A percentile compares a stretch with the other conserved stretches of the same genome.
Conservation (phyloP, 2,113 vertebrate species). For the Mormyrus lacerda region DNA sequence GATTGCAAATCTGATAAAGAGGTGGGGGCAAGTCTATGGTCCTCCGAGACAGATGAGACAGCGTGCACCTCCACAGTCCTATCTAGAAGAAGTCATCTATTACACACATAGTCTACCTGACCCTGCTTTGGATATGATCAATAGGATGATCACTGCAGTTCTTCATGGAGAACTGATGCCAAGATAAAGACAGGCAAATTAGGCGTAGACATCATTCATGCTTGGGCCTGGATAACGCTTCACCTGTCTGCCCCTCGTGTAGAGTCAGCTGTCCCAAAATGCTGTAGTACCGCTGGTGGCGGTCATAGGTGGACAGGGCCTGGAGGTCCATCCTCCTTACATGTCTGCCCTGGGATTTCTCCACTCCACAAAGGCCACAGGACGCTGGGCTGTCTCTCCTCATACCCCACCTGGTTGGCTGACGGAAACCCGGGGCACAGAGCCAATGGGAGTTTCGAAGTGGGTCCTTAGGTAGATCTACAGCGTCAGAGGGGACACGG, state of each 20-base stretch:
- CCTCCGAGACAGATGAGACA: not conserved
- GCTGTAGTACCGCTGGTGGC: not conserved
- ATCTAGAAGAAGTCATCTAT: slow-evolving; percentile 16
- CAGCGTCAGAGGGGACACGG: not conserved
- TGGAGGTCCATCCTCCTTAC: not conserved
- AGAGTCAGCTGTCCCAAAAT: not conserved
- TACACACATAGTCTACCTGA: not conserved
- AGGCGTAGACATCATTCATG: not conserved
- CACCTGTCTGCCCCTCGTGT: not conserved
- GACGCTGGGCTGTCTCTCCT: not conserved
- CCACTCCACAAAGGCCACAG: not conserved
- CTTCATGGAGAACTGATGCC: not conserved
- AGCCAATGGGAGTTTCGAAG: not conserved
- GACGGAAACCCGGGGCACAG: not conserved
- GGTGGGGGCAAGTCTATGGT: not conserved
- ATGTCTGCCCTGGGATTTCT: not conserved
- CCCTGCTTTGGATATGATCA: not conserved
- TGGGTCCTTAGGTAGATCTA: not conserved
- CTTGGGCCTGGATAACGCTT: not conserved
- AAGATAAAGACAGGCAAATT: not conserved
- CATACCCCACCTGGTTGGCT: not conserved
- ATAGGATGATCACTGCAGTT: not conserved
- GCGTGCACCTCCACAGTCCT: slow-evolving; percentile 10
- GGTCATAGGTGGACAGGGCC: not conserved
- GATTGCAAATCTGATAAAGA: slow-evolving; percentile 25